phyloP scores from a whole-genome alignment of 2,113 vertebrate species.

The Mobula hypostoma region DNA sequence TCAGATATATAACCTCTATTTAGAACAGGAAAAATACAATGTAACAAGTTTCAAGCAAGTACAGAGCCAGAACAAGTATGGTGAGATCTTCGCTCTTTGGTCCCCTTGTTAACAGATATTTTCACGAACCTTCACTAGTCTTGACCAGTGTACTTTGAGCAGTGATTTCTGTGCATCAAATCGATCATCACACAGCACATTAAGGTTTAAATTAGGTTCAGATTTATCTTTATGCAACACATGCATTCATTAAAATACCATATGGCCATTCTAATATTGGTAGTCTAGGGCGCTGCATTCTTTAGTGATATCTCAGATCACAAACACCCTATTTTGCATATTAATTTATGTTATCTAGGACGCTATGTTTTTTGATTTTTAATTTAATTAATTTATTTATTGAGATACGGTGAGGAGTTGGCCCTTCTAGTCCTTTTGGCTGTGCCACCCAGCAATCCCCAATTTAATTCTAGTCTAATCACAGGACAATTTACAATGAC shows the following conservation, averaged over 20 bases:
- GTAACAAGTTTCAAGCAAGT: too few relatives aligned
- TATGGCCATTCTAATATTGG: neutral
- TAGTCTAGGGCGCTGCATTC: neutral
- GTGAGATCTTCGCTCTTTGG: neutral
- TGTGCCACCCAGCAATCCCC: too few relatives aligned
- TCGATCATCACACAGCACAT: neutral
- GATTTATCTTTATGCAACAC: neutral
- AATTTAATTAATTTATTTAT: too few relatives aligned
- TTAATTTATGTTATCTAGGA: neutral
- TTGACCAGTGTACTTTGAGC: neutral
- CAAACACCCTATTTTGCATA: neutral
- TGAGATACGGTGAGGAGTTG: too few relatives aligned
- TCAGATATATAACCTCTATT: too few relatives aligned
- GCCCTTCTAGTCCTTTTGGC: too few relatives aligned
- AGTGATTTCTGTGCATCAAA: neutral
- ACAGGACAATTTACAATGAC: too few relatives aligned
- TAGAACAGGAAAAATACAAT: too few relatives aligned
- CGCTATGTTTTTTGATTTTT: neutral
- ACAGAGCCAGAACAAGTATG: neutral
- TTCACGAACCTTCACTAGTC: neutral
- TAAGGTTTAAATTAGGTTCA: neutral
- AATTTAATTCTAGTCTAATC: too few relatives aligned
- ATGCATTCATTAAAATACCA: neutral
- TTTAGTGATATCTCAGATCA: neutral
- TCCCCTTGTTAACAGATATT: neutral